These are phyloP conservation scores for Dasysyrphus tricinctus DNA, from an alignment of 2,888 invertebrate genomes.

Conservation along the genomic window DNA sequence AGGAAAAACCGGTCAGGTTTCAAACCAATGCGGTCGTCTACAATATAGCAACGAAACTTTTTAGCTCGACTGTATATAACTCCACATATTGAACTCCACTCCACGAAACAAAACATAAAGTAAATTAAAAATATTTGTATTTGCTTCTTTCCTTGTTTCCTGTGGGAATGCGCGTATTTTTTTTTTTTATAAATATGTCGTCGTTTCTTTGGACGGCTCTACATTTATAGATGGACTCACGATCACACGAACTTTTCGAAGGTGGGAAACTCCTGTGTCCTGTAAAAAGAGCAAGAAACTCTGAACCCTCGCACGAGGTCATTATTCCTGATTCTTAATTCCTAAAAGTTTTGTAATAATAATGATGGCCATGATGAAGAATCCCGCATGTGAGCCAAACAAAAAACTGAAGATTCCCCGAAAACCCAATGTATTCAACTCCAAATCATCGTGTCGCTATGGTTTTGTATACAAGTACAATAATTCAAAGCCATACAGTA, in stretches of 20 bases:
- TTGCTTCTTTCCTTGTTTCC: conserved; percentile 51
- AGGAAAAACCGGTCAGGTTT: too few species aligned
- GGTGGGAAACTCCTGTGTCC: conserved; percentile 23
- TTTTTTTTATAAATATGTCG: conserved; percentile 9
- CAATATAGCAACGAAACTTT: neutral
- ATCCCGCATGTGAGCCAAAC: conserved; percentile 38
- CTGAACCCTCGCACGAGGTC: conserved; percentile 42
- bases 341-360: conserved; percentile 61
- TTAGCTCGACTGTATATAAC: conserved; percentile 30
- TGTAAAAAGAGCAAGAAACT: conserved; percentile 1
- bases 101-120: conserved; percentile 2
- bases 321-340: conserved; percentile 66
- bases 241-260: conserved; percentile 4
- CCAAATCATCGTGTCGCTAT: conserved; percentile 34
- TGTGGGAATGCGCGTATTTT: conserved; percentile 51
- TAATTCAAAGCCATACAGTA: too few species aligned
- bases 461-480: neutral
- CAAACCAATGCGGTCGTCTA: too few species aligned
- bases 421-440: conserved; percentile 22
- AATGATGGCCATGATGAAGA: conserved; percentile 65
- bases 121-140: conserved; percentile 37
- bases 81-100: neutral
- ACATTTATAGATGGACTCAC: conserved; percentile 53
- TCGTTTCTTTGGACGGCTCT: conserved; percentile 27
- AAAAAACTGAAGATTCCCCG: conserved; percentile 47